These are phyloP conservation scores for Lagocephalus sceleratus DNA, from an alignment of 2,797 vertebrate species.

Conservation along the genomic window DNA sequence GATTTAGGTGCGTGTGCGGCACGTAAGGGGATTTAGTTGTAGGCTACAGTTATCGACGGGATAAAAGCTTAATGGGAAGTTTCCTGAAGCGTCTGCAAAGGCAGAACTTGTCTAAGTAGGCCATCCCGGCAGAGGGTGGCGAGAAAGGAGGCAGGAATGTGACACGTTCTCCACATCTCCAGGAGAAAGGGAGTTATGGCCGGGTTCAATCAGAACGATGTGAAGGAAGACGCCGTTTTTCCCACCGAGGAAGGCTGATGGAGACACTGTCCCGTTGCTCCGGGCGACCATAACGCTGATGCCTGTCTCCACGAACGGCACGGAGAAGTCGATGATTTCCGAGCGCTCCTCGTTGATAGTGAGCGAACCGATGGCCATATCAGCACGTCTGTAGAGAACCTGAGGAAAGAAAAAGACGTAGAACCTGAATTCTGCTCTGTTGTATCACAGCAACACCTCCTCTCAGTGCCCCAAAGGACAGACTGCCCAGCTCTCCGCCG, in stretches of 20 bases:
- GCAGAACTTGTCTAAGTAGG: constrained; percentile 60
- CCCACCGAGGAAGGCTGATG: constrained; percentile 94
- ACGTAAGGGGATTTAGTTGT: constrained; percentile 59
- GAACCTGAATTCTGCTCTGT: no score
- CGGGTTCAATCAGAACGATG: constrained; percentile 8
- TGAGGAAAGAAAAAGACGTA: constrained; percentile 44
- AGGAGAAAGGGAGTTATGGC: constrained; percentile 1
- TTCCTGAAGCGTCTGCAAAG: constrained; percentile 54
- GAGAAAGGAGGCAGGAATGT: constrained; percentile 5
- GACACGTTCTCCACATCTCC: background rate
- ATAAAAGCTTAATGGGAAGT: constrained; percentile 62
- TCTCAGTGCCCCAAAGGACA: constrained; percentile 9
- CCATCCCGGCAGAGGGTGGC: constrained; percentile 33
- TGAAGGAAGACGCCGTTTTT: constrained; percentile 7
- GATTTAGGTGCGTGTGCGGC: constrained; percentile 45
- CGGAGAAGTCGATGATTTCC: constrained; percentile 95
- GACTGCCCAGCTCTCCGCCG: background rate
- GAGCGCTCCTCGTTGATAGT: constrained; percentile 98
- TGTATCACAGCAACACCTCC: constrained; percentile 15
- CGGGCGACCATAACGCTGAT: constrained; percentile 98
- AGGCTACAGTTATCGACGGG: constrained; percentile 48
- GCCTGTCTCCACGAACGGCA: constrained; percentile 96
- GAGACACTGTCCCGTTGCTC: constrained; percentile 96
- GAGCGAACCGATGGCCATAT: constrained; percentile 98
- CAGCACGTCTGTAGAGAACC: constrained; percentile 94